phyloP scores from a whole-genome alignment of 2,113 vertebrate species.

The Pedetes capensis region DNA sequence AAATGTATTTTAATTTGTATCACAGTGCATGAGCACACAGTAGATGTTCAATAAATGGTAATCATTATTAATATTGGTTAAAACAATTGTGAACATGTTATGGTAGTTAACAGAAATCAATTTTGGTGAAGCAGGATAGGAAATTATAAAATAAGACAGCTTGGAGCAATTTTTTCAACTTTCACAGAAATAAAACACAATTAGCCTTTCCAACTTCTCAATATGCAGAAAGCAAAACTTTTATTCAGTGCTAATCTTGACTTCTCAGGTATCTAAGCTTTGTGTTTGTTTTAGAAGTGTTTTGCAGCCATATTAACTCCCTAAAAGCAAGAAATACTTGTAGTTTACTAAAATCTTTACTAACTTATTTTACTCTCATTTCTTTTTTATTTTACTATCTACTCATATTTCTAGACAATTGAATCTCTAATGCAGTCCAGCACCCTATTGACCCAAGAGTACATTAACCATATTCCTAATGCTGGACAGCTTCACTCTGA shows the following conservation, averaged over 20 bases:
- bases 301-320: not conserved
- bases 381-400: not conserved
- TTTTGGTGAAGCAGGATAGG: not conserved
- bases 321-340: not conserved
- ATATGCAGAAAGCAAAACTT: not conserved
- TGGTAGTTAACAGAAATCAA: slow-evolving; percentile 12
- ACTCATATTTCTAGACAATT: slow-evolving; percentile 15
- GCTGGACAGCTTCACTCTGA: not conserved
- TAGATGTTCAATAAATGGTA: slow-evolving; percentile 8
- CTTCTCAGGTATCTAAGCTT: not conserved
- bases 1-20: slow-evolving; percentile 46
- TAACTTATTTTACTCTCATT: not conserved
- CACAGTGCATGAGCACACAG: not conserved
- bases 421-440: slow-evolving; percentile 2
- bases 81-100: not conserved
- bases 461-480: not conserved
- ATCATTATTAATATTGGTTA: slow-evolving; percentile 36
- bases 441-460: not conserved
- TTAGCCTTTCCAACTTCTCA: not conserved
- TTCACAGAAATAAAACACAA: slow-evolving; percentile 15
- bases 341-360: not conserved
- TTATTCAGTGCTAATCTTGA: not conserved
- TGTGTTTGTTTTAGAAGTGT: not conserved
- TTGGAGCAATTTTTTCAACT: not conserved
- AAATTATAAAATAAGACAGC: not conserved